phyloP scores from a whole-genome alignment of 2,113 vertebrate species.

The Chaetorhynchus papuensis region DNA sequence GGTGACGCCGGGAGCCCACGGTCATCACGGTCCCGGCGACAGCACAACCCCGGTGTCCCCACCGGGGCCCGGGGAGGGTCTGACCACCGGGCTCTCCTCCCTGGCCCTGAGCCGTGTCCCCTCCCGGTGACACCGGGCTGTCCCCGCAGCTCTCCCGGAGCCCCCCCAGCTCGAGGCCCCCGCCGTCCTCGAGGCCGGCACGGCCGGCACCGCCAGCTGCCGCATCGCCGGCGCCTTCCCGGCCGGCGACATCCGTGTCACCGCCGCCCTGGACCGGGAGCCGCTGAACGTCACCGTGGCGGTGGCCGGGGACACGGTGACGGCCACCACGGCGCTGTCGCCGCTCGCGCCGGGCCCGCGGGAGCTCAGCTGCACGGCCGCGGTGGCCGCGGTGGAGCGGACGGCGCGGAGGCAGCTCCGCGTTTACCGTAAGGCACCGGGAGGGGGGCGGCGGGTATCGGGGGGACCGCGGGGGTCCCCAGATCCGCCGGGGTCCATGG shows the following conservation, averaged over 20 bases:
- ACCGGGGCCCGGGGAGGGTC: no score
- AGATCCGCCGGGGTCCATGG: fast-evolving
- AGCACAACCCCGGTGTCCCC: no score
- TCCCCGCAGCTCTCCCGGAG: neutral
- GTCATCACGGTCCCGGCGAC: neutral
- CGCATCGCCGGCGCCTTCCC: neutral
- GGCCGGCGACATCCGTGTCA: fast-evolving
- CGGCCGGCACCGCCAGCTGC: neutral
- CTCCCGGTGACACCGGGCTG: neutral
- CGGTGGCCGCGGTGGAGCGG: neutral
- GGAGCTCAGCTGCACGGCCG: neutral
- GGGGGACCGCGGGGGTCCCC: fast-evolving
- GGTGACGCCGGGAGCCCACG: neutral
- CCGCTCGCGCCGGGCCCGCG: fast-evolving
- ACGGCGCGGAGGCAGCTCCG: neutral
- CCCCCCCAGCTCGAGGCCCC: neutral
- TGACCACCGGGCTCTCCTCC: neutral
- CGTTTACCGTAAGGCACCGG: neutral
- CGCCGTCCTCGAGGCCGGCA: neutral
- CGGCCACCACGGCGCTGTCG: fast-evolving
- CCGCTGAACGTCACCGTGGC: neutral
- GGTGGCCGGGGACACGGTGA: neutral
- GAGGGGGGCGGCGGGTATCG: fast-evolving
- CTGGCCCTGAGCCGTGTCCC: neutral
- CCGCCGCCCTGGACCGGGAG: neutral